phyloP scores from a whole-genome alignment of 2,797 vertebrate genomes.

The Sphenodon punctatus region DNA sequence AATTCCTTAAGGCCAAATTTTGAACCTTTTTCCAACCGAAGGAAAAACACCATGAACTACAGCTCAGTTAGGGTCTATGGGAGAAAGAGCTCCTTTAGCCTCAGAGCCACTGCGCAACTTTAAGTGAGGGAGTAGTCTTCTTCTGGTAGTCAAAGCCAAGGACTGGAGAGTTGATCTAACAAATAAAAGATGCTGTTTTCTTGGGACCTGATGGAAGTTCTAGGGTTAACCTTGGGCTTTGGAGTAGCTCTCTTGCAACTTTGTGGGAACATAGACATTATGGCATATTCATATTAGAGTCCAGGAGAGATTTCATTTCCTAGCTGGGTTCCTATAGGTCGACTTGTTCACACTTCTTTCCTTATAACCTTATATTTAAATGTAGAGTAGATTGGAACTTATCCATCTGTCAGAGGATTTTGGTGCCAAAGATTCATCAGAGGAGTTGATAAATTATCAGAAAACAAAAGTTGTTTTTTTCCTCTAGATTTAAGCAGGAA shows the following conservation, averaged over 20 bases:
- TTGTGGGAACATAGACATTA: background rate
- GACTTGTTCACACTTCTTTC: background rate
- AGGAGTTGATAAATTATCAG: too few relatives aligned
- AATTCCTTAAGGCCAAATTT: background rate
- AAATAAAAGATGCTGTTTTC: background rate
- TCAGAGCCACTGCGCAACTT: rapidly evolving
- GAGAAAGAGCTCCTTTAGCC: background rate
- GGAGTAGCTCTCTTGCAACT: too few relatives aligned
- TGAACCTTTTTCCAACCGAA: background rate
- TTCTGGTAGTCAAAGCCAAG: background rate
- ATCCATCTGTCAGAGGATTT: too few relatives aligned
- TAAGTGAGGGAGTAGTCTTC: background rate
- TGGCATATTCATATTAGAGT: background rate
- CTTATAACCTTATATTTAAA: background rate
- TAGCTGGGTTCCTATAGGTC: background rate
- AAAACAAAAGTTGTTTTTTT: too few relatives aligned
- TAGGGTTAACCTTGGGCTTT: too few relatives aligned
- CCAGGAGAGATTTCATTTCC: too few relatives aligned
- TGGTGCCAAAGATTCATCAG: too few relatives aligned
- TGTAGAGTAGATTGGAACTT: too few relatives aligned
- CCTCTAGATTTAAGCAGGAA: too few relatives aligned
- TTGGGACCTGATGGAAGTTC: rapidly evolving
- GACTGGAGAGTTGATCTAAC: rapidly evolving
- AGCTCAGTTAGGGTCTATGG: background rate
- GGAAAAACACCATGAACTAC: background rate